Evolutionary conservation across 2,113 vertebrate genomes (phyloP).

Genomic region (Sardina pilchardus): DNA sequence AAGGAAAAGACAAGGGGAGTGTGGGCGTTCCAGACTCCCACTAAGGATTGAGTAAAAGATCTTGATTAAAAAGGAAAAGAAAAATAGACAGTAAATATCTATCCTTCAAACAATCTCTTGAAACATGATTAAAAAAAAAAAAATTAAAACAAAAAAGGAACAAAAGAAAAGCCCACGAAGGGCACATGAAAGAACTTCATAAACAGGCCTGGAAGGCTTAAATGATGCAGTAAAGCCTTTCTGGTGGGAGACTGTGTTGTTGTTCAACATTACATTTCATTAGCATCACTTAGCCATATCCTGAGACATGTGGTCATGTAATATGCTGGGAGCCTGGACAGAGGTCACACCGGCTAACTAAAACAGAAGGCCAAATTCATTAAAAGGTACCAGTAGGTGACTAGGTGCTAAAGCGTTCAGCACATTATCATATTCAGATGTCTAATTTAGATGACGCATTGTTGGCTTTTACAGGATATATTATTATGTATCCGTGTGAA

Average conservation of each 20-base stretch:
- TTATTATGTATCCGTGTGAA: background rate
- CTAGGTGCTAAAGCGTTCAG: background rate
- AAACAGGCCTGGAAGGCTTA: too few species aligned
- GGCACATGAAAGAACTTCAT: too few species aligned
- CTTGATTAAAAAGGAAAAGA: background rate
- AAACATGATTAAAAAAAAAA: background rate
- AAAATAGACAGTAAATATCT: background rate
- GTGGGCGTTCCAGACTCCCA: background rate
- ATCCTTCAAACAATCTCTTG: background rate
- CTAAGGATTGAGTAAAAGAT: background rate
- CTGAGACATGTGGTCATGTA: background rate
- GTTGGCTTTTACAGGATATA: background rate
- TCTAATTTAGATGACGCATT: background rate
- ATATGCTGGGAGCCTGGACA: background rate
- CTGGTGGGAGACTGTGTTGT: too few species aligned
- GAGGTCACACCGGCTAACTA: background rate
- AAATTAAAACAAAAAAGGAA: background rate
- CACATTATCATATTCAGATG: background rate
- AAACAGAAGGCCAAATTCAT: background rate
- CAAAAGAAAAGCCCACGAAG: background rate
- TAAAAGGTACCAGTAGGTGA: background rate
- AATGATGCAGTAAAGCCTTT: too few species aligned
- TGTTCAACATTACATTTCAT: background rate
- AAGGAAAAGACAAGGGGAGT: background rate
- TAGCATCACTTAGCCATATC: background rate